Evolutionary conservation across 2,888 invertebrate genomes (phyloP), one percentile per base, ranked within the genome.

Genomic region (Dendrolimus pini): DNA sequence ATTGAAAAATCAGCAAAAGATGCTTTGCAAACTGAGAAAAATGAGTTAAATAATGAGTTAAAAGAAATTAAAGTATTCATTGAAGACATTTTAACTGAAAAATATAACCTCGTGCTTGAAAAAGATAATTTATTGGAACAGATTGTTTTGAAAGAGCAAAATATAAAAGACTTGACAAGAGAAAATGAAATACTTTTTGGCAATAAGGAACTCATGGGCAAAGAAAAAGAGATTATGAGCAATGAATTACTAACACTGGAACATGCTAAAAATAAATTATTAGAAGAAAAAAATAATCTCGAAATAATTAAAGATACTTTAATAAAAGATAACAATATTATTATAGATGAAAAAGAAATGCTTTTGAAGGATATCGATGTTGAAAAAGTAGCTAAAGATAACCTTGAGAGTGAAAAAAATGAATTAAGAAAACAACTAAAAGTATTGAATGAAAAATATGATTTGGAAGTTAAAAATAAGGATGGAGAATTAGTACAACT

Each of bases 351-450:
- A 56, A 71, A 74, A 60, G 69, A 77, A 60, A 55, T 58, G 18
- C 59, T 78, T 7, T 55, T 60, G 3, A 65, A 61, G 52, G 60
- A 65, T 42, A 60, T 75, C 14, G 59, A 56, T 10, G 58, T 63
- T 55, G 75, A 77, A 59, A 78, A 77, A 62, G 66, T 66, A 0
- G 68, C 65, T 41, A 65, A 63, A 54, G 71, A 75, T 59, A 63
- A 67, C 61, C 54, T 69, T 30, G 72, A 74, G 61, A 69, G 55
- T 0, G 75, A 74, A 55, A 75, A 70, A 59, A 63, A 67, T 57
- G 59, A 59, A 55, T 42, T 74, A 56, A 58, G 59, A 41, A 60
- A 65, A 9, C 64, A 70, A 59, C 61, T 77, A 53, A 60, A 66
- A 30, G 64, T 70, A 52, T 58, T 73, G 12, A 66, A 67, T 41